Percentiles rank a stretch among this genome's conserved stretches.
Conservation (phyloP, 1,140 invertebrate genomes). For the Ceratosolen fusciceps region DNA sequence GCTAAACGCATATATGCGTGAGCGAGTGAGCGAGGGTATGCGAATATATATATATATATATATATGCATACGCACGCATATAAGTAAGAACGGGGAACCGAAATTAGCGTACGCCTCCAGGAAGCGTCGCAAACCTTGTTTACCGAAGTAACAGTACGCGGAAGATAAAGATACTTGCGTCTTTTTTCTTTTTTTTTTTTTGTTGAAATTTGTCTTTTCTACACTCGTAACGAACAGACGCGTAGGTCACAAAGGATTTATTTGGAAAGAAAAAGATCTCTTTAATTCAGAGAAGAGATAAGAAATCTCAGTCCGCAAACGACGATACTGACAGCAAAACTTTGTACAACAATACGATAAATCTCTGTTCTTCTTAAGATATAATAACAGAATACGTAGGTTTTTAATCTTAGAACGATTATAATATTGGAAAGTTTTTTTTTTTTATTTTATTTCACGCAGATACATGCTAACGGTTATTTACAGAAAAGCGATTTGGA, state of each 20-base stretch:
- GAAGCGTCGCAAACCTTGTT: slow-evolving; percentile 21
- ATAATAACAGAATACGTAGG: slow-evolving; percentile 15
- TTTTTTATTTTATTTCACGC: not conserved
- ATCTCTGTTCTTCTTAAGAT: slow-evolving; percentile 28
- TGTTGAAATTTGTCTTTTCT: not conserved
- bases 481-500: slow-evolving; percentile 61
- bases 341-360: slow-evolving; percentile 42
- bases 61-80: too few relatives aligned
- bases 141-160: slow-evolving; percentile 8
- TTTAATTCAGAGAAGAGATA: not conserved
- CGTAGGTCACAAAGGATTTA: slow-evolving; percentile 12
- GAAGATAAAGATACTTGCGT: not conserved
- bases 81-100: slow-evolving; percentile 9
- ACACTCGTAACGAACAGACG: not conserved
- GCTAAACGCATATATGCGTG: too few relatives aligned
- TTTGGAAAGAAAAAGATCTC: not conserved
- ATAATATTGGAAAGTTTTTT: slow-evolving; percentile 24
- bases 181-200: slow-evolving; percentile 6
- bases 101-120: slow-evolving; percentile 9
- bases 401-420: slow-evolving; percentile 23
- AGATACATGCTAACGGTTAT: slow-evolving; percentile 52
- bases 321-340: slow-evolving; percentile 32
- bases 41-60: too few relatives aligned
- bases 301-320: slow-evolving; percentile 5
- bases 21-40: too few relatives aligned